Conservation (phyloP, 2,888 invertebrate species). For the Sceliomorpha sp. region DNA sequence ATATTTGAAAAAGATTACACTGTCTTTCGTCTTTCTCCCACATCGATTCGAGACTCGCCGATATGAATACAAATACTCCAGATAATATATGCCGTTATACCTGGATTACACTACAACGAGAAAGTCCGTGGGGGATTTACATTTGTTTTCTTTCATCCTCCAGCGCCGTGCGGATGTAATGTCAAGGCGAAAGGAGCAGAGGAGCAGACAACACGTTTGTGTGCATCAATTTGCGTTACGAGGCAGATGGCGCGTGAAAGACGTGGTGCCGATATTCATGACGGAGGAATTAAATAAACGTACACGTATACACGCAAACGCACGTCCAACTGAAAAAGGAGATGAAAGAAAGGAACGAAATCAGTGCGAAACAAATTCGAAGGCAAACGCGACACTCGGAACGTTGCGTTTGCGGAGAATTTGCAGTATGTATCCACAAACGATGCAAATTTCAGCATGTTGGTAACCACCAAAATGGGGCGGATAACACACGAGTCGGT, state of each 20-base stretch:
- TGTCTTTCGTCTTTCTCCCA: background rate
- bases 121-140: constrained; percentile 4
- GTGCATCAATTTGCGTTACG: constrained; percentile 1
- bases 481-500: constrained; percentile 15
- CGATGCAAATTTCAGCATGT: constrained; percentile 22
- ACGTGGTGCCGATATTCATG: constrained; percentile 3
- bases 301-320: no score
- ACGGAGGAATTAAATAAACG: constrained; percentile 4
- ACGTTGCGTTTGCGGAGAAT: constrained; percentile 21
- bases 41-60: background rate
- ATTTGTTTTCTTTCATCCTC: constrained; percentile 12
- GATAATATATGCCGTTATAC: constrained; percentile 13
- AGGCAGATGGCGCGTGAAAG: background rate
- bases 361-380: background rate
- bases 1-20: no score
- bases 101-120: constrained; percentile 8
- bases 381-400: constrained; percentile 3
- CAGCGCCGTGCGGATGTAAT: constrained; percentile 2
- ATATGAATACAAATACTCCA: constrained; percentile 15
- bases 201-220: constrained; percentile 4
- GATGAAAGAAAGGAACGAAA: constrained; percentile 7
- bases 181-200: constrained; percentile 7
- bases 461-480: constrained; percentile 30
- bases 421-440: constrained; percentile 17
- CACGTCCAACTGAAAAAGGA: no score